Evolutionary conservation across 2,797 vertebrate genomes (phyloP).

Genomic region (Urophycis tenuis): DNA sequence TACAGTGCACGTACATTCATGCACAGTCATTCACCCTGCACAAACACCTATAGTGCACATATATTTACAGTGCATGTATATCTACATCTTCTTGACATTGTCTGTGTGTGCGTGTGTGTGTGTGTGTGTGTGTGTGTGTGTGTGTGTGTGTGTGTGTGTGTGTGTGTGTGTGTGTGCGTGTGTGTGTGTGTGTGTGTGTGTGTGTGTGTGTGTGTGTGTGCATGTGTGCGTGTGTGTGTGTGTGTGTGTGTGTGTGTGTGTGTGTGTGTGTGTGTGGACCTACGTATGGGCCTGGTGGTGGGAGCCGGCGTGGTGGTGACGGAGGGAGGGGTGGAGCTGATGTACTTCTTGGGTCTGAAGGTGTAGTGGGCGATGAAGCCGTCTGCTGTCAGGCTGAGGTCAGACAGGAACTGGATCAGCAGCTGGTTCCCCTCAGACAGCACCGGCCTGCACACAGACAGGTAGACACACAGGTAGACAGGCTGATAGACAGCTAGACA

Average conservation of each 20-base stretch:
- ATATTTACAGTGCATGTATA: too few relatives aligned
- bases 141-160: neutral
- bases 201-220: neutral
- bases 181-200: neutral
- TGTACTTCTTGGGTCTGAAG: constrained; percentile 88
- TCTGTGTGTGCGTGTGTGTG: too few relatives aligned
- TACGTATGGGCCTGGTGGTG: constrained; percentile 7
- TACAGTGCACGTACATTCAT: too few relatives aligned
- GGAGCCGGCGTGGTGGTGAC: constrained; percentile 64
- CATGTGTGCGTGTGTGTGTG: neutral
- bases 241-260: neutral
- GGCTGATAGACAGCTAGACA: neutral
- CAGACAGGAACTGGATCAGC: constrained; percentile 94
- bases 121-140: neutral
- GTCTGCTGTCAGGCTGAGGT: constrained; percentile 94
- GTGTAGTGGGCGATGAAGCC: constrained; percentile 97
- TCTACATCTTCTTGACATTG: neutral
- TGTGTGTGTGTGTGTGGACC: neutral
- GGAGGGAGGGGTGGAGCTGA: constrained; percentile 66
- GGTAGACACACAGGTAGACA: neutral
- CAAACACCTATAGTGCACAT: too few relatives aligned
- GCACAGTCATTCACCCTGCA: too few relatives aligned
- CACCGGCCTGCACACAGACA: constrained; percentile 75
- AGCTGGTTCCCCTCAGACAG: constrained; percentile 91
- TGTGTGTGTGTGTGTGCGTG: too few relatives aligned